Percentiles rank a stretch among this genome's conserved stretches.
Conservation (phyloP, 2,797 vertebrate genomes). For the Sebastes goodei region DNA sequence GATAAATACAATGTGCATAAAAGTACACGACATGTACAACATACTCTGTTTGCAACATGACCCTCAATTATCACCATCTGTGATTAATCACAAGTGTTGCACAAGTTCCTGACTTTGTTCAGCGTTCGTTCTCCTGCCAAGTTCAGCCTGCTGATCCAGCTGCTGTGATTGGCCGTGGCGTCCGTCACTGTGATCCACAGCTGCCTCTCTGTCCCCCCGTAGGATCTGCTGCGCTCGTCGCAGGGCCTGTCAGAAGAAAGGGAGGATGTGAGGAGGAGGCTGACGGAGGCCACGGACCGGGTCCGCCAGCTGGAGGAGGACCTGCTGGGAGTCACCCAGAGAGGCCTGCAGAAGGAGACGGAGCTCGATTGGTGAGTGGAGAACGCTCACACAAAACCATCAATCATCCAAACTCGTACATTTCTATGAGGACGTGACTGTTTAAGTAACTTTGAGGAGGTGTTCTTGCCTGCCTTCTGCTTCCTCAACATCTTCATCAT, state of each 20-base stretch:
- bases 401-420: slow-evolving; percentile 8
- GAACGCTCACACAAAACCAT: not conserved
- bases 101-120: not conserved
- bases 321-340: slow-evolving; percentile 88
- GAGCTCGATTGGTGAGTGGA: slow-evolving; percentile 91
- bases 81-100: slow-evolving; percentile 8
- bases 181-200: slow-evolving; percentile 25
- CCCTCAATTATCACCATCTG: not conserved
- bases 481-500: slow-evolving; percentile 28
- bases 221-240: slow-evolving; percentile 84
- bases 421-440: not conserved
- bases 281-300: slow-evolving; percentile 86
- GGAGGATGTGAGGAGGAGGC: slow-evolving; percentile 88
- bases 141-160: not conserved
- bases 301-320: slow-evolving; percentile 93
- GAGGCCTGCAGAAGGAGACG: slow-evolving; percentile 93
- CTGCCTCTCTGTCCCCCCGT: slow-evolving; percentile 19
- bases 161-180: slow-evolving; percentile 17
- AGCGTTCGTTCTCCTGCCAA: not conserved
- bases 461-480: not conserved
- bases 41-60: not conserved
- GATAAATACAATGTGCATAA: not conserved
- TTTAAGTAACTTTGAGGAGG: not conserved
- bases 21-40: not conserved
- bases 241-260: slow-evolving; percentile 88